Percentiles rank a stretch among this genome's conserved stretches.
Evolutionary conservation across 2,888 invertebrate genomes (phyloP).

Genomic region (Sphaeridia pumilis): DNA sequence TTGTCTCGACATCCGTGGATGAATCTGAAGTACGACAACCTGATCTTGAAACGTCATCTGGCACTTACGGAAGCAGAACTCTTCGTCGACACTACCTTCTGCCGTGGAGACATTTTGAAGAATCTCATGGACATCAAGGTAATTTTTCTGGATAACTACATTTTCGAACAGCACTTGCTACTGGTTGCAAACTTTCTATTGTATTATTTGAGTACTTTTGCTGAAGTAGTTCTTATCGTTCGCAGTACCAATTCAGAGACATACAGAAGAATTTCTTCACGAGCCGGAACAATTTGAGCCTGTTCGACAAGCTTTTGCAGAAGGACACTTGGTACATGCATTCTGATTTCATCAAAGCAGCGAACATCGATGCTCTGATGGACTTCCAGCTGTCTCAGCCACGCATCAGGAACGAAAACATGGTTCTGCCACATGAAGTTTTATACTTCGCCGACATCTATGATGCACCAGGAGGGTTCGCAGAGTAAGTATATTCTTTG

Average conservation of each 20-base stretch:
- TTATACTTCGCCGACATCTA: slow-evolving; percentile 94
- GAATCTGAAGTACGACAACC: slow-evolving; percentile 20
- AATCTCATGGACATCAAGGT: slow-evolving; percentile 33
- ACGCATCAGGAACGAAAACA: slow-evolving; percentile 44
- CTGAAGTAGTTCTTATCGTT: too few species aligned
- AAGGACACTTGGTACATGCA: slow-evolving; percentile 60
- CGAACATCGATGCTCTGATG: slow-evolving; percentile 85
- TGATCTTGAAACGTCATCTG: slow-evolving; percentile 23
- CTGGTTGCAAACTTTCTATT: too few species aligned
- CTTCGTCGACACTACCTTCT: slow-evolving; percentile 31
- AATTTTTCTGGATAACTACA: slow-evolving; percentile 5
- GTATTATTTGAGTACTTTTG: too few species aligned
- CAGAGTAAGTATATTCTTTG: slow-evolving; percentile 71
- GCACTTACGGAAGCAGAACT: slow-evolving; percentile 20
- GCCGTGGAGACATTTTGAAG: slow-evolving; percentile 22
- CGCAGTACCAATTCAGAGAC: not conserved
- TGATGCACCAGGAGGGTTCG: slow-evolving; percentile 92
- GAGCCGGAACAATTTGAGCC: not conserved
- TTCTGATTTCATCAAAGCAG: slow-evolving; percentile 80
- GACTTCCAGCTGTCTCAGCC: slow-evolving; percentile 83
- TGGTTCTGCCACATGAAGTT: slow-evolving; percentile 41
- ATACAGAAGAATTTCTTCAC: slow-evolving; percentile 7
- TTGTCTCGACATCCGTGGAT: slow-evolving; percentile 1
- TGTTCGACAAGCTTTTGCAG: slow-evolving; percentile 6
- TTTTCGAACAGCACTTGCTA: too few species aligned